Conservation (phyloP, 2,888 invertebrate genomes). For the Gerris lacustris region DNA sequence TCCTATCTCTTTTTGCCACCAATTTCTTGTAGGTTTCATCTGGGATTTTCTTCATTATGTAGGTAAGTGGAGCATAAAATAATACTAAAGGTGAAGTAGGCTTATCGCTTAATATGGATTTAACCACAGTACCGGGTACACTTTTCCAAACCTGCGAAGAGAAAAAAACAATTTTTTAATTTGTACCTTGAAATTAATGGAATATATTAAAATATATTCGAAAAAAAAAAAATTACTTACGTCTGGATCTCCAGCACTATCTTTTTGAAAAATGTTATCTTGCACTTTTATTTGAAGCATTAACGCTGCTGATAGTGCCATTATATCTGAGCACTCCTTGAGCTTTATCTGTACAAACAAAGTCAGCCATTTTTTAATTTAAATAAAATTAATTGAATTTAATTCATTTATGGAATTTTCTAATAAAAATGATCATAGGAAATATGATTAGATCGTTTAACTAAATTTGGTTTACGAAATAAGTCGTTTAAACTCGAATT, state of each 20-base stretch:
- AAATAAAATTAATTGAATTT: too few species aligned
- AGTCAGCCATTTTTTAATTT: too few species aligned
- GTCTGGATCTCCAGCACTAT: slow-evolving; percentile 41
- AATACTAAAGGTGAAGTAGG: background rate
- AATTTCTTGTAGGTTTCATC: background rate
- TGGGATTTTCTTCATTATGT: background rate
- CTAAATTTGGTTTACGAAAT: too few species aligned
- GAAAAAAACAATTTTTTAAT: background rate
- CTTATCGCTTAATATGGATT: background rate
- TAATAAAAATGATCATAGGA: too few species aligned
- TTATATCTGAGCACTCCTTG: background rate
- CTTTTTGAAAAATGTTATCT: slow-evolving; percentile 51
- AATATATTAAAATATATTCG: background rate
- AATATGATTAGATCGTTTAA: too few species aligned
- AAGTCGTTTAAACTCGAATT: too few species aligned
- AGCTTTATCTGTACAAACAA: background rate
- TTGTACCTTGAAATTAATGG: background rate
- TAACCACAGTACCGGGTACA: background rate
- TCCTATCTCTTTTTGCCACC: background rate
- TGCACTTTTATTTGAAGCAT: slow-evolving; percentile 51
- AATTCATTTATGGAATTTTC: too few species aligned
- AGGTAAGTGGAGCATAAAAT: background rate
- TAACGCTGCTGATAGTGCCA: background rate
- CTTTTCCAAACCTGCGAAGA: background rate
- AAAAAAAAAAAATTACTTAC: slow-evolving; percentile 21